Base-by-base conservation (phyloP, 2,113 vertebrate genomes). In the Uropsilus gracilis region DNA sequence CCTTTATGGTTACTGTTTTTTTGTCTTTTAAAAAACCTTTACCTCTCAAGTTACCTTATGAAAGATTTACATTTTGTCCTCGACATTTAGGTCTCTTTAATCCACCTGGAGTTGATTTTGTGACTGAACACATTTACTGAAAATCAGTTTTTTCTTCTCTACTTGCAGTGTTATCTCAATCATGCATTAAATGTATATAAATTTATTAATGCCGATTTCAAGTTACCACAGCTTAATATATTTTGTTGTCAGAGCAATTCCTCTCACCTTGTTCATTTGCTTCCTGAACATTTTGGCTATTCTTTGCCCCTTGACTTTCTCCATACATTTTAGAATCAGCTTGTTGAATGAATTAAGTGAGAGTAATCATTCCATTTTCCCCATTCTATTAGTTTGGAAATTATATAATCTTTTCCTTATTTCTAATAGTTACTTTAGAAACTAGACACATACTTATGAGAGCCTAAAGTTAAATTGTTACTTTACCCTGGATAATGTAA, bases 361-460 rank as follows among this genome's bases (percentile, higher is more conserved):
- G 83, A 88, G 76, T 50, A 78, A 61, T 34, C 39, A 84, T 53
- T 87, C 69, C 16, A 69, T 53, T 53, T 94, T 24, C 26, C 14
- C 13, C 11, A 26, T 59, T 73, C 44, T 89, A 64, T 57, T 69
- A 34, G 24, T 46, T n/a, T 82, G 44, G 46, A 87, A 93, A 94
- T 86, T 26, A 82, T 12, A 89, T 1, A 64, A 53, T n/a, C 77
- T 28, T 64, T 95, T 91, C 20, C 55, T 32, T 59, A 39, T 44
- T 87, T 92, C 83, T 83, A 85, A 9, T 63, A 46, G n/a, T 18
- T 86, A 88, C 63, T 46, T 91, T 61, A 72, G 72, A 85, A 91
- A 86, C n/a, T 57, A 85, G 48, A 69, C 39, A 66, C 37, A 46
- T 59, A 85, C 32, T 57, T 86, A 80, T 6, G 42, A 48, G 92